phyloP scores from a whole-genome alignment of 1,140 invertebrate species.

The Tetramorium alpestre region DNA sequence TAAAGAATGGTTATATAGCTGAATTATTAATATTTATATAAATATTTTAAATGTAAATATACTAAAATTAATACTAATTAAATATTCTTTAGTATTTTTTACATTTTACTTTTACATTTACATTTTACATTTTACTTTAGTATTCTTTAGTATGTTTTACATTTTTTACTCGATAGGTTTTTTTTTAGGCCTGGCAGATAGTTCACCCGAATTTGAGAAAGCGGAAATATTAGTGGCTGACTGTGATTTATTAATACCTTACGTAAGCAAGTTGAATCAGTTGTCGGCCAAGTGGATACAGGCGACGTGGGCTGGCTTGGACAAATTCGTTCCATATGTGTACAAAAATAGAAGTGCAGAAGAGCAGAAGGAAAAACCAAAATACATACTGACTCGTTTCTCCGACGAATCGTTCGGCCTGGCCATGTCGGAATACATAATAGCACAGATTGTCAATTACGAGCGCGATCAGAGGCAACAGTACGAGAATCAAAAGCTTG shows the following conservation, averaged over 20 bases:
- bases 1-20: no score
- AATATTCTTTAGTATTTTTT: neutral
- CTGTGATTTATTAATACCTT: constrained; percentile 80
- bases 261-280: constrained; percentile 77
- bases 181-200: constrained; percentile 62
- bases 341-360: constrained; percentile 60
- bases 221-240: constrained; percentile 84
- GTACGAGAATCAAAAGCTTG: constrained; percentile 80
- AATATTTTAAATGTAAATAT: no score
- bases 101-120: neutral
- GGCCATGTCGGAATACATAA: constrained; percentile 87
- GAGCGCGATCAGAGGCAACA: constrained; percentile 84
- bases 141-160: neutral
- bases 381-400: constrained; percentile 83
- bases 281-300: constrained; percentile 84
- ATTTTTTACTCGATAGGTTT: neutral
- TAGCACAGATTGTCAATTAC: constrained; percentile 86
- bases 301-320: constrained; percentile 85
- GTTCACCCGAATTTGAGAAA: constrained; percentile 67
- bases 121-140: no score
- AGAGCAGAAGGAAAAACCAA: neutral
- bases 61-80: no score
- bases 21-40: no score
- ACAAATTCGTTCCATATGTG: constrained; percentile 75
- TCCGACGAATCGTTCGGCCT: constrained; percentile 84